Conservation (phyloP, 2,113 vertebrate genomes). For the Larimichthys crocea region DNA sequence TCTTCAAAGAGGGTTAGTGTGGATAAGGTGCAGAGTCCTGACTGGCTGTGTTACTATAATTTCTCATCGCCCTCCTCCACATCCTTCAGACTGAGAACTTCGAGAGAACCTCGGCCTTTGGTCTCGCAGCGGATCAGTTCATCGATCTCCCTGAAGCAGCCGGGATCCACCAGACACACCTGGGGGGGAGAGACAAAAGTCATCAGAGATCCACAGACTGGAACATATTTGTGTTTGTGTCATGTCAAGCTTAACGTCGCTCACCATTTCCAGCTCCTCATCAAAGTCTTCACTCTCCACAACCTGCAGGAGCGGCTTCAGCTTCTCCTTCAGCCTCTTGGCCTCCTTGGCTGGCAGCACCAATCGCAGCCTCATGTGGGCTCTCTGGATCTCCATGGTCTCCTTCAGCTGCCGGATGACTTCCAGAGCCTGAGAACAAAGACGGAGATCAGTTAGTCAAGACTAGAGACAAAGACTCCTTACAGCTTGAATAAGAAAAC, state of each 20-base stretch:
- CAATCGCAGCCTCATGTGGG: slow-evolving; percentile 94
- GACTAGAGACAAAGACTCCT: neutral
- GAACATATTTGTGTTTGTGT: neutral
- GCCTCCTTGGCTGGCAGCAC: slow-evolving; percentile 91
- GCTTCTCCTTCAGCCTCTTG: slow-evolving; percentile 95
- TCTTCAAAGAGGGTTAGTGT: slow-evolving; percentile 33
- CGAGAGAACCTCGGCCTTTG: slow-evolving; percentile 91
- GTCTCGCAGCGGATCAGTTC: slow-evolving; percentile 96
- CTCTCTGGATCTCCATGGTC: slow-evolving; percentile 95
- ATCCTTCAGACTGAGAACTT: slow-evolving; percentile 95
- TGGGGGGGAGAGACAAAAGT: slow-evolving; percentile 60
- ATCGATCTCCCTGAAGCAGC: slow-evolving; percentile 97
- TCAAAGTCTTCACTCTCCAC: slow-evolving; percentile 93
- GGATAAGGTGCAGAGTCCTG: slow-evolving; percentile 16
- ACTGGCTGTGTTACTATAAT: slow-evolving; percentile 81
- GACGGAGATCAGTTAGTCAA: neutral
- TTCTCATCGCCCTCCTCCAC: slow-evolving; percentile 98
- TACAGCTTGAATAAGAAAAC: too few relatives aligned
- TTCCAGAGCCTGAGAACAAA: slow-evolving; percentile 89
- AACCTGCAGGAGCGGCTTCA: slow-evolving; percentile 92
- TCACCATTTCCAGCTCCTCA: slow-evolving; percentile 92
- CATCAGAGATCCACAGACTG: neutral
- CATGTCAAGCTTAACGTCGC: neutral
- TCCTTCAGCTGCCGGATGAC: slow-evolving; percentile 96
- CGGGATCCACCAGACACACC: slow-evolving; percentile 95